phyloP scores from a whole-genome alignment of 2,797 vertebrate genomes.

The Fundulus diaphanus region DNA sequence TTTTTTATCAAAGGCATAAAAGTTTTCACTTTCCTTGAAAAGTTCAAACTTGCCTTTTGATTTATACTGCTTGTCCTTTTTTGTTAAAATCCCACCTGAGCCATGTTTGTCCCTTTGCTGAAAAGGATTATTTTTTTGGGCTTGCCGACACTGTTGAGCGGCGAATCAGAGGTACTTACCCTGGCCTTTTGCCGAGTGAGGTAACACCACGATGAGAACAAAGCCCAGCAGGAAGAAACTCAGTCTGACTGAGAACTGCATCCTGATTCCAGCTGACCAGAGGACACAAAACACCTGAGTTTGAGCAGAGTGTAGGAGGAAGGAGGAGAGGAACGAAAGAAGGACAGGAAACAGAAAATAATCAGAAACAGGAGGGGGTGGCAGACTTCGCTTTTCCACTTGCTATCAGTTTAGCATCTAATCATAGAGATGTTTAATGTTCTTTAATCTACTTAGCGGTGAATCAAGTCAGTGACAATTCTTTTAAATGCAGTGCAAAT shows the following conservation, averaged over 20 bases:
- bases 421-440: background rate
- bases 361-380: background rate
- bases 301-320: background rate
- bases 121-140: background rate
- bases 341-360: background rate
- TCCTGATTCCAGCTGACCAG: constrained; percentile 60
- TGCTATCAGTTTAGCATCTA: background rate
- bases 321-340: background rate
- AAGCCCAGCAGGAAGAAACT: constrained; percentile 73
- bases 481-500: background rate
- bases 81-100: constrained; percentile 5
- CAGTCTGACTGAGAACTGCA: constrained; percentile 65
- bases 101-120: background rate
- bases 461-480: background rate
- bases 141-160: constrained; percentile 11
- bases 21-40: background rate
- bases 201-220: constrained; percentile 65
- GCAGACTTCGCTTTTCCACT: background rate
- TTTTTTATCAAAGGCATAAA: background rate
- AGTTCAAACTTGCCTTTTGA: background rate
- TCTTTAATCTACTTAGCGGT: background rate
- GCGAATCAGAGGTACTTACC: constrained; percentile 76
- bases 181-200: constrained; percentile 79
- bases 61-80: background rate
- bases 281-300: constrained; percentile 44